These are phyloP conservation scores for Leguminivora glycinivorella DNA, from an alignment of 1,140 invertebrate genomes.

Conservation along the genomic window DNA sequence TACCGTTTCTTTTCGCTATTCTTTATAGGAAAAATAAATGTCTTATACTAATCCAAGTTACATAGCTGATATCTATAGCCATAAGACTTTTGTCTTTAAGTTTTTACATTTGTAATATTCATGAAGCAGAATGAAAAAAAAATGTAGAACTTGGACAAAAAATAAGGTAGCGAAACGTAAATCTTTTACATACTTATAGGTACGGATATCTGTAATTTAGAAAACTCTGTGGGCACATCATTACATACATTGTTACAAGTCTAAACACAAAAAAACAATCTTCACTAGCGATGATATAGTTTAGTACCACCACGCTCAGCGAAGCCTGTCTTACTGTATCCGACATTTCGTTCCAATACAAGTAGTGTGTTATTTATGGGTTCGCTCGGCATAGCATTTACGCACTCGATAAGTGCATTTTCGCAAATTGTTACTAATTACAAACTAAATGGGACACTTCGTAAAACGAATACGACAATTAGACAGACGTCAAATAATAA, in stretches of 20 bases:
- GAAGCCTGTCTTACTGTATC: neutral
- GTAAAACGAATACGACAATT: neutral
- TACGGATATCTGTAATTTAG: no score
- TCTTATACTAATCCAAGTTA: no score
- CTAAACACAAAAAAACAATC: neutral
- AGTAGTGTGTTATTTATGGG: conserved; percentile 7
- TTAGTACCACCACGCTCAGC: neutral
- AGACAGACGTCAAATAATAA: neutral
- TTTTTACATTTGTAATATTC: no score
- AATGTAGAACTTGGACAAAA: no score
- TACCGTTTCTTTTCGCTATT: no score
- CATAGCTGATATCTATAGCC: no score
- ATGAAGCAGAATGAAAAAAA: no score
- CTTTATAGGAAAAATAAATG: no score
- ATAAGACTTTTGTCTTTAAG: no score
- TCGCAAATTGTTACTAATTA: conserved; percentile 15
- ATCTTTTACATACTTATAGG: no score
- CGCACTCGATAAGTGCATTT: conserved; percentile 6
- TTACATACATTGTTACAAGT: neutral
- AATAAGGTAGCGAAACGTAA: no score
- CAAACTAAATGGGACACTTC: conserved; percentile 7
- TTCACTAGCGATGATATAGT: neutral
- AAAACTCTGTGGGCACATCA: neutral
- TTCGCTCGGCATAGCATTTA: conserved; percentile 8
- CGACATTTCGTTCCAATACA: neutral